Conservation (phyloP, 2,113 vertebrate species). For the Tachysurus vachellii region DNA sequence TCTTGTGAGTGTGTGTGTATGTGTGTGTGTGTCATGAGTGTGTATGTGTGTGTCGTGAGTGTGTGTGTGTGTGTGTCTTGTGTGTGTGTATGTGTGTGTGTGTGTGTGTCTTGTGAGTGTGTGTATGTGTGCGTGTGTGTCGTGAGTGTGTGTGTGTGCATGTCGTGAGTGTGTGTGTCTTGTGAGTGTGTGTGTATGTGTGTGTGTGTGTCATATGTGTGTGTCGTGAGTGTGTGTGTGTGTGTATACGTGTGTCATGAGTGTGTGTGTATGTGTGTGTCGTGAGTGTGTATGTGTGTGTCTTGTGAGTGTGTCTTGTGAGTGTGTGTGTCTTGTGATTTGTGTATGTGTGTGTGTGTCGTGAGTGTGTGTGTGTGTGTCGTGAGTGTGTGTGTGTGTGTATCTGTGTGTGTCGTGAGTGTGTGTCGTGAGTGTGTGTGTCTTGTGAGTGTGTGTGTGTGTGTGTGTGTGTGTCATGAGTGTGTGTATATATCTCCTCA, state of each 20-base stretch:
- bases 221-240: too few relatives aligned
- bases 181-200: background rate
- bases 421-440: background rate
- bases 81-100: background rate
- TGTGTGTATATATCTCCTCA: slow-evolving; percentile 56
- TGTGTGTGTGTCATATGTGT: background rate
- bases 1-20: background rate
- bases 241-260: background rate
- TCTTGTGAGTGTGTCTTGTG: background rate
- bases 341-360: background rate
- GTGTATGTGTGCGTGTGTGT: background rate
- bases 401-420: background rate
- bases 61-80: background rate
- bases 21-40: too few relatives aligned
- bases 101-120: background rate
- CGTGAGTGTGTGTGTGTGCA: too few relatives aligned
- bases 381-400: background rate
- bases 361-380: background rate
- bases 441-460: background rate
- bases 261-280: background rate
- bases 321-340: background rate
- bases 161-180: background rate
- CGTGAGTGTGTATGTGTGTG: background rate
- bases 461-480: background rate
- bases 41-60: background rate